A percentile compares a stretch with the other conserved stretches of the same genome.
These are phyloP conservation scores for Alviniconcha strummeri DNA, from an alignment of 2,888 invertebrate species.

Conservation along the genomic window DNA sequence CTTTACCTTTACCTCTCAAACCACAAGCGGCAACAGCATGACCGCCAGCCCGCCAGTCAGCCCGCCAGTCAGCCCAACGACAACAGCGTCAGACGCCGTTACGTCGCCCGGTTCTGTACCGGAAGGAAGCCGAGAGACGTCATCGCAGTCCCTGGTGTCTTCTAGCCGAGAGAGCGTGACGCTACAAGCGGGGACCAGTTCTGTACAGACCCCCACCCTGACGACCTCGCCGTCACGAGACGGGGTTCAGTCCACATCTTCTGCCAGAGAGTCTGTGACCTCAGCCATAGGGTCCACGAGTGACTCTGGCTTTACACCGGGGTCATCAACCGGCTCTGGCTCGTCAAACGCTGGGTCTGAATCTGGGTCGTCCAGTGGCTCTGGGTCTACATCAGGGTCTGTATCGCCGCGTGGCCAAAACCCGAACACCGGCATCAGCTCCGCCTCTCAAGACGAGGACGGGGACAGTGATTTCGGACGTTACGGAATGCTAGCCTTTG, in stretches of 20 bases:
- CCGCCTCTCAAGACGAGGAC: neutral
- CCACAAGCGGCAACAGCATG: too few relatives aligned
- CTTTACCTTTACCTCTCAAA: too few relatives aligned
- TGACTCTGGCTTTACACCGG: too few relatives aligned
- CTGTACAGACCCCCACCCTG: neutral
- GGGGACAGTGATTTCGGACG: slow-evolving; percentile 37
- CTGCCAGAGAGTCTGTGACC: neutral
- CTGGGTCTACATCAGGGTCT: neutral
- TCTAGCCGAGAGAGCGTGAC: too few relatives aligned
- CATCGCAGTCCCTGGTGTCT: too few relatives aligned
- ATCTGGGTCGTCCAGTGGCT: neutral
- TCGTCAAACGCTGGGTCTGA: neutral
- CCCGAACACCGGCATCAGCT: neutral
- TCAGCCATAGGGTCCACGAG: too few relatives aligned
- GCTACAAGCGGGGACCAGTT: too few relatives aligned
- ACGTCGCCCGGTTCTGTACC: too few relatives aligned
- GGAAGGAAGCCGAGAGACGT: too few relatives aligned
- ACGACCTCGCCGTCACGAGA: neutral
- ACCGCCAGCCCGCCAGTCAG: too few relatives aligned
- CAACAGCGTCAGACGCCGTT: too few relatives aligned
- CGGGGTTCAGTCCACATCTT: neutral
- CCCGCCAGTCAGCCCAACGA: too few relatives aligned
- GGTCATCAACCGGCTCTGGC: neutral
- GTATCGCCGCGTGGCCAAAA: neutral
- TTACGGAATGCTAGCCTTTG: slow-evolving; percentile 40